Evolutionary conservation across 2,113 vertebrate species (phyloP).

Genomic region (Chroicocephalus ridibundus): DNA sequence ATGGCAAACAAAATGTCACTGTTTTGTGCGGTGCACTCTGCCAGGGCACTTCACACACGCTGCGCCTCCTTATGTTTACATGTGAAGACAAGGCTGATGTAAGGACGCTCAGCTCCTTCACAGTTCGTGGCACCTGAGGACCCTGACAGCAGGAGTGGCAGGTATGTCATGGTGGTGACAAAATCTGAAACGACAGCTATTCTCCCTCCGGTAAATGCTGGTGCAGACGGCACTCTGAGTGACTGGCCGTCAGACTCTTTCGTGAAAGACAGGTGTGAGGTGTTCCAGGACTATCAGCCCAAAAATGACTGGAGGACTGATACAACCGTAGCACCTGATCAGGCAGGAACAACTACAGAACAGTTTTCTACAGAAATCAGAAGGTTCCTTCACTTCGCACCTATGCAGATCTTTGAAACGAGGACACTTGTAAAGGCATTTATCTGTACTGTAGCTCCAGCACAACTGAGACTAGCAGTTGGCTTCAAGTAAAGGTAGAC

Average conservation of each 20-base stretch:
- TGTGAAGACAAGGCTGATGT: background rate
- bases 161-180: background rate
- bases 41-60: background rate
- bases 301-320: background rate
- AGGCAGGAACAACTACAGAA: background rate
- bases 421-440: background rate
- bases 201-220: background rate
- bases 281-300: background rate
- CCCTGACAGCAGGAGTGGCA: background rate
- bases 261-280: background rate
- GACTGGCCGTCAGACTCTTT: background rate
- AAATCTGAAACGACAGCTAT: background rate
- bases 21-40: background rate
- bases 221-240: background rate
- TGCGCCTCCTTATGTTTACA: background rate
- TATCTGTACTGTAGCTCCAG: background rate
- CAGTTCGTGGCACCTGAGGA: background rate
- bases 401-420: background rate
- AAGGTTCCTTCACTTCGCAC: background rate
- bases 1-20: background rate
- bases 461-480: background rate
- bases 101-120: background rate
- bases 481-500: background rate
- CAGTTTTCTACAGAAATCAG: background rate
- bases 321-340: background rate